These are phyloP conservation scores for Onychostruthus taczanowskii DNA, from an alignment of 2,113 vertebrate species.

Conservation along the genomic window DNA sequence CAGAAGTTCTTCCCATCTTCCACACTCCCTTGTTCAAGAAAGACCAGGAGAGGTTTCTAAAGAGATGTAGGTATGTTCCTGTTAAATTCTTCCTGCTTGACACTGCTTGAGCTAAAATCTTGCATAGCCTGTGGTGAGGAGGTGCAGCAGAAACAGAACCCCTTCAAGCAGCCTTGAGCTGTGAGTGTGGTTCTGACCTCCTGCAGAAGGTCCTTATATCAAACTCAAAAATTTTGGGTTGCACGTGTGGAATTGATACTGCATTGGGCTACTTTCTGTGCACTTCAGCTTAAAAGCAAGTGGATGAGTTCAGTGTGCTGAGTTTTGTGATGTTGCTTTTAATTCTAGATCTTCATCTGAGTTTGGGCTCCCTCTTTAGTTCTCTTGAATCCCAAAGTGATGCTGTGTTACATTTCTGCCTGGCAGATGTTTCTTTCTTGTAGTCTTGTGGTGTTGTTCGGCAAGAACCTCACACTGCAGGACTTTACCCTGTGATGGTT, in stretches of 20 bases:
- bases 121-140: accelerated
- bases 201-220: background rate
- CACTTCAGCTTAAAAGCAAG: background rate
- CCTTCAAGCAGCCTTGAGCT: background rate
- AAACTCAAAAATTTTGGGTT: background rate
- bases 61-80: background rate
- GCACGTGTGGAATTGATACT: accelerated
- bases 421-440: background rate
- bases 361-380: background rate
- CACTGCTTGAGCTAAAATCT: background rate
- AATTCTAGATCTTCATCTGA: background rate
- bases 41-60: background rate
- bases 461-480: accelerated
- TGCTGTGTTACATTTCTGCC: accelerated
- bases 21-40: background rate
- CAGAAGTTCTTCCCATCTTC: background rate
- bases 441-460: background rate
- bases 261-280: background rate
- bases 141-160: background rate
- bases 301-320: background rate
- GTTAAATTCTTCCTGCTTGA: background rate
- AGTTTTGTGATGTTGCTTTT: background rate
- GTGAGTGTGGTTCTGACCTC: background rate
- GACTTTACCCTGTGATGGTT: background rate
- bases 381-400: background rate